Evolutionary conservation across 2,888 invertebrate species (phyloP), one percentile per base, ranked within the genome.

Genomic region (Fragum whitleyi): DNA sequence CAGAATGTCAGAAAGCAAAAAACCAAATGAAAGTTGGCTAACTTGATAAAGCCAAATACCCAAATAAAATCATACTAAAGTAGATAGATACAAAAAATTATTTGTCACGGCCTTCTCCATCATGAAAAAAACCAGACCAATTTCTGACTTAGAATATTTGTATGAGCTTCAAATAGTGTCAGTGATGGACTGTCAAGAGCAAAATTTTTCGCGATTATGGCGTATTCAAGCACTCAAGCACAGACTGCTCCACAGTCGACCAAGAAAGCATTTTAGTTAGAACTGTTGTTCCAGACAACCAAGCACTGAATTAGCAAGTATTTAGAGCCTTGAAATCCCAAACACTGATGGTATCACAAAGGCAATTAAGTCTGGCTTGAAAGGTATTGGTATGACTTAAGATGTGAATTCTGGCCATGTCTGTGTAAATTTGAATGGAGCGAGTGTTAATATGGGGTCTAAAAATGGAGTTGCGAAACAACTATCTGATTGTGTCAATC

Each of bases 401-500:
- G 72, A 67, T 26, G 47, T n/a, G 29, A 26, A 42, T 9, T 29
- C 69, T 28, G 59, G 32, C 19, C 69, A 74, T 69, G 74, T 68
- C 3, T 73, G 79, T 73, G 74, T 79, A 3, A 81, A 79, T 42
- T 68, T 82, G 73, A 76, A 82, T 73, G 76, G 79, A 1, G 67
- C 79, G 9, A 61, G 28, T 62, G 82, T 82, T 42, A 76, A 79
- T 42, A 72, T 76, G 51, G 82, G 73, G 29, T 71, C 74, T 14
- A 76, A 76, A 53, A 70, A 68, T 69, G 79, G 76, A 29, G 82
- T 79, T 21, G 70, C 78, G 7, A 53, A 57, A 32, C 74, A 72
- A 39, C 14, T 78, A 7, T 61, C 55, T 21, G 76, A 75, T 23
- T 42, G 42, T 55, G 76, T 79, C 29, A n/a, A 55, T 1, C 71